phyloP scores from a whole-genome alignment of 1,140 invertebrate species.

The Centruroides vittatus region DNA sequence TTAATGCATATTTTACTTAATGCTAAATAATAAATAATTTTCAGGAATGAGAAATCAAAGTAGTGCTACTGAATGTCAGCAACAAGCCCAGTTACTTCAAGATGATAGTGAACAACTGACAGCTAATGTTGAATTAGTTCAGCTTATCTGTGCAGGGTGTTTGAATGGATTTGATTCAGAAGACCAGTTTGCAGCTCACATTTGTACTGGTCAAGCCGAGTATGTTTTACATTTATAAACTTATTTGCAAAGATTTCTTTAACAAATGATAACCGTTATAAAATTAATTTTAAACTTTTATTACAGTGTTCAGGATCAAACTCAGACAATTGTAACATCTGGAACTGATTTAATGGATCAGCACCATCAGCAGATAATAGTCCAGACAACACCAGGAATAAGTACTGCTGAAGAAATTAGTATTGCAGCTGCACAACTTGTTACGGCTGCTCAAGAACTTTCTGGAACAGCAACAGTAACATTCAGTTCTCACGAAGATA shows the following conservation, averaged over 20 bases:
- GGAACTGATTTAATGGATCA: conserved; percentile 4
- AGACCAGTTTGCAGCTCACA: conserved; percentile 14
- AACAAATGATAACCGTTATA: not conserved
- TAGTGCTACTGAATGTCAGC: too few relatives aligned
- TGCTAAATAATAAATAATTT: too few relatives aligned
- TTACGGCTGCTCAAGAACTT: conserved; percentile 5
- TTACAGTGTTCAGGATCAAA: conserved; percentile 8
- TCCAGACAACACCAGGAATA: conserved; percentile 2
- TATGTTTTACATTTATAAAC: conserved; percentile 5
- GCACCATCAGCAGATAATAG: conserved; percentile 11
- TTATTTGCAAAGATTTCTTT: not conserved
- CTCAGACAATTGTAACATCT: conserved; percentile 6
- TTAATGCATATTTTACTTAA: too few relatives aligned
- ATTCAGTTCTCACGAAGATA: conserved; percentile 3
- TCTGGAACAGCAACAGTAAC: too few relatives aligned
- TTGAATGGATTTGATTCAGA: conserved; percentile 16
- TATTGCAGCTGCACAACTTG: conserved; percentile 8
- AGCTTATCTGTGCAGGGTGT: conserved; percentile 17
- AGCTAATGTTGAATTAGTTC: conserved; percentile 1
- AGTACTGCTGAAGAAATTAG: conserved; percentile 4
- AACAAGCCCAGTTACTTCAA: too few relatives aligned
- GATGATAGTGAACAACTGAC: too few relatives aligned
- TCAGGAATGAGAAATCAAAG: too few relatives aligned
- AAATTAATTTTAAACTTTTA: not conserved
- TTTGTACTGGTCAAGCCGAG: conserved; percentile 13